A percentile compares a stretch with the other conserved stretches of the same genome.
Conservation (phyloP, 2,113 vertebrate species). For the Centrocercus urophasianus region DNA sequence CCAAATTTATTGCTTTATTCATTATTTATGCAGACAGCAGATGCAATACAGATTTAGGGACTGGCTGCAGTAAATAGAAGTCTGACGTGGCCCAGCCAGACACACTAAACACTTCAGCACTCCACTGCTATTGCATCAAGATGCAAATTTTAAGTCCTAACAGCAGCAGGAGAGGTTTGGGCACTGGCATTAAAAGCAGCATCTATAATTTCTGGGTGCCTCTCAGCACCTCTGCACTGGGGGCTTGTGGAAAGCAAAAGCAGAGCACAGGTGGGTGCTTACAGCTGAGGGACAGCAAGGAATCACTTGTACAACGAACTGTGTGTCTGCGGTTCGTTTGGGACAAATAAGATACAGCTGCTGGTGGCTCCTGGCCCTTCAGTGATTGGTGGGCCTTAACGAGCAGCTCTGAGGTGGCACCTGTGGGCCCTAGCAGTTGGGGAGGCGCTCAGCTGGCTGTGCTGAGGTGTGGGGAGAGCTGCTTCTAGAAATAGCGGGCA, state of each 20-base stretch:
- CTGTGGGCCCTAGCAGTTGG: rapidly evolving
- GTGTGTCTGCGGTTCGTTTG: background rate
- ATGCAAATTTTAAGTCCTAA: background rate
- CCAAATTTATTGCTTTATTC: constrained; percentile 3
- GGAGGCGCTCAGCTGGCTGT: rapidly evolving
- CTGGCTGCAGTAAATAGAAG: background rate
- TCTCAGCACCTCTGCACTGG: background rate
- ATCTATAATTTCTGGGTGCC: rapidly evolving
- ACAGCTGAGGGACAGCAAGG: no score
- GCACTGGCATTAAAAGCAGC: rapidly evolving
- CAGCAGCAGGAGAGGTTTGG: background rate
- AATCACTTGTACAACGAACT: background rate
- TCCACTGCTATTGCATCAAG: background rate
- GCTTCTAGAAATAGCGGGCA: background rate
- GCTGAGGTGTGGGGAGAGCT: background rate
- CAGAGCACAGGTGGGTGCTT: background rate
- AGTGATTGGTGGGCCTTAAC: background rate
- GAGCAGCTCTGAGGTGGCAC: background rate
- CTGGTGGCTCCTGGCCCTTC: background rate
- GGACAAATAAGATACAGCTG: background rate
- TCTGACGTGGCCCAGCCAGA: background rate
- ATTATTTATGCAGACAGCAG: constrained; percentile 35
- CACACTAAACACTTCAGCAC: background rate
- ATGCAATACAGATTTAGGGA: constrained; percentile 16
- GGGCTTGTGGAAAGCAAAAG: background rate